Percentiles rank a stretch among this genome's conserved stretches.
Evolutionary conservation across 2,113 vertebrate species (phyloP).

Genomic region (Stigmatopora nigra): DNA sequence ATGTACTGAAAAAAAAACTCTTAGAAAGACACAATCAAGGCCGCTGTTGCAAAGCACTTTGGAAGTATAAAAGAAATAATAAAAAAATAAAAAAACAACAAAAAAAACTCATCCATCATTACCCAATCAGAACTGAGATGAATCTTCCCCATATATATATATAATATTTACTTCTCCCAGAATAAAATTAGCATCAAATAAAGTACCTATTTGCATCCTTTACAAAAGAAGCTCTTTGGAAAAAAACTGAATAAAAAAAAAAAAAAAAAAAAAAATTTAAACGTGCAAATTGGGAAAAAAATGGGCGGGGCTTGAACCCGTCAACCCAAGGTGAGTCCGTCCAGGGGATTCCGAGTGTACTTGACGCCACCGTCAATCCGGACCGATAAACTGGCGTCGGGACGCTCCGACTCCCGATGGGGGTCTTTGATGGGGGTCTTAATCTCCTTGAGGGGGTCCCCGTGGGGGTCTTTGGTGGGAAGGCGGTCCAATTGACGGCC

Average conservation of each 20-base stretch:
- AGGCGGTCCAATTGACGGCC: conserved; percentile 79
- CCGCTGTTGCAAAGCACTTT: background rate
- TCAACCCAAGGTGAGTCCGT: conserved; percentile 32
- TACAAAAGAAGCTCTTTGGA: conserved; percentile 69
- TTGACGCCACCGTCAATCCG: conserved; percentile 58
- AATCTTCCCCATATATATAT: conserved; percentile 12
- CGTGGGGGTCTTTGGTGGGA: conserved; percentile 48
- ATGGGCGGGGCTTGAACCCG: conserved; percentile 15
- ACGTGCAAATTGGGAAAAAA: conserved; percentile 80
- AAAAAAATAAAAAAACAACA: no score
- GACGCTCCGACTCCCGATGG: conserved; percentile 26
- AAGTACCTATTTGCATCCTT: conserved; percentile 65
- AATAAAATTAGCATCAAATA: conserved; percentile 41
- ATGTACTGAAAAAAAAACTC: background rate
- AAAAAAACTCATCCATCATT: conserved; percentile 10
- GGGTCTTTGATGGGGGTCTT: conserved; percentile 35
- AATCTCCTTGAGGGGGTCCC: conserved; percentile 59
- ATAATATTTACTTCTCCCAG: conserved; percentile 27
- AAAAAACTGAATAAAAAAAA: conserved; percentile 70
- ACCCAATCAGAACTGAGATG: conserved; percentile 40
- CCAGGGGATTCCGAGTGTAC: conserved; percentile 50
- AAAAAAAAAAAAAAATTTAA: conserved; percentile 34
- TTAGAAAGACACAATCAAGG: background rate
- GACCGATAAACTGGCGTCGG: conserved; percentile 58
- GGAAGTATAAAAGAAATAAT: background rate